Evolutionary conservation across 2,797 vertebrate species (phyloP), one percentile per base, ranked within the genome.

Genomic region (Lithobates sylvaticus): DNA sequence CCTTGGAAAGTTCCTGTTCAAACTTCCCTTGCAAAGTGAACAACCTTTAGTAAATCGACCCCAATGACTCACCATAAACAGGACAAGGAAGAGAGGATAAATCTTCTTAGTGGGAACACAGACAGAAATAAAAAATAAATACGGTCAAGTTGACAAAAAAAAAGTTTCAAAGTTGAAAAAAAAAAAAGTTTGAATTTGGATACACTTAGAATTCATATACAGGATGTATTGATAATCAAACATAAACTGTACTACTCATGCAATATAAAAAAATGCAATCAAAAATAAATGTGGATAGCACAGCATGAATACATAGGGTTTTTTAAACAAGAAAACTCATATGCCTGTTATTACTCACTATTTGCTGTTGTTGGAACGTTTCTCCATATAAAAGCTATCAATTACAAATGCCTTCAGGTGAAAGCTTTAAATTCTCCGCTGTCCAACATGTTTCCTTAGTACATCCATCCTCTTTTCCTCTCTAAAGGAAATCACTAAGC

Each of bases 361-460:
- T 26, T 27, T 3, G 26, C 65, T 29, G 65, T 64, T 64, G 61
- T 67, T 67, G 26, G 65, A 67, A 27, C 65, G 27, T 67, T 73
- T 81, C n/a, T 82, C 6, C 47, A 64, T 64, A 71, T 32, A 64
- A 27, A 65, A 64, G 80, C 80, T 74, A 73, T 82, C 80, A 82
- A 73, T 73, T 73, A 73, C 80, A 82, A 34, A 44, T 82, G 80
- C 70, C 79, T 81, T 47, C 80, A 82, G 80, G 80, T 82, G 64
- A 82, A 73, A 73, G 47, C 42, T 83, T 83, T 83, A 83, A 83
- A 83, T 83, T 67, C 36, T 67, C 47, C n/a, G 61, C 58, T 83
- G 81, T 83, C 81, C 39, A 67, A 65, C 21, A 67, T 76, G 61
- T 64, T 74, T 83, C 80, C 81, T 83, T 39, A 74, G 81, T 75